Conservation (phyloP, 2,797 vertebrate genomes). For the Gymnothorax javanicus region DNA sequence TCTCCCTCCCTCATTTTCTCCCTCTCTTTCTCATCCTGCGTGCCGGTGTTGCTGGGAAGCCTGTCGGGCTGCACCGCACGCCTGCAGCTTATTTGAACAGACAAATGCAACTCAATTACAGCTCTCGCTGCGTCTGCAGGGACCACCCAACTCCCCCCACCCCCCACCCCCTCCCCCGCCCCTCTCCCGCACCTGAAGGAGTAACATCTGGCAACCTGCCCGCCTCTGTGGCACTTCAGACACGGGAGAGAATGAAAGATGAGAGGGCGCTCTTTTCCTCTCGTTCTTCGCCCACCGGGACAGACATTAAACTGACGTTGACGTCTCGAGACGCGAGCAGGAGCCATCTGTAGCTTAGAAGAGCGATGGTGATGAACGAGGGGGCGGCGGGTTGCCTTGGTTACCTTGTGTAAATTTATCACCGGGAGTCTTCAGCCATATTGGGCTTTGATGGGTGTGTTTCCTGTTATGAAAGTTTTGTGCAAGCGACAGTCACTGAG, state of each 20-base stretch:
- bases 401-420: neutral
- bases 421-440: constrained; percentile 50
- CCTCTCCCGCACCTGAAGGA: neutral
- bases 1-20: no score
- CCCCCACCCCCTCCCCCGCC: neutral
- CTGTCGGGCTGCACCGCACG: constrained; percentile 12
- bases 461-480: constrained; percentile 54
- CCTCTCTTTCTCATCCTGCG: neutral
- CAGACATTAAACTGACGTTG: neutral
- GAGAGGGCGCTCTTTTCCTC: neutral
- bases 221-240: constrained; percentile 1
- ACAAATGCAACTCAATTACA: constrained; percentile 29
- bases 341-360: neutral
- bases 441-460: constrained; percentile 62
- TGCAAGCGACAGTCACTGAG: constrained; percentile 45
- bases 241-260: neutral
- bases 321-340: neutral
- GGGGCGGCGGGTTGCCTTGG: neutral
- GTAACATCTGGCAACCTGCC: neutral
- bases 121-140: neutral
- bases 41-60: neutral
- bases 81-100: constrained; percentile 15
- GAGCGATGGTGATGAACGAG: neutral
- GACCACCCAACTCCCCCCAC: no score
- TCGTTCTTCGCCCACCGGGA: neutral